Conservation (phyloP, 2,888 invertebrate species). For the Rhorus exstirpatorius region DNA sequence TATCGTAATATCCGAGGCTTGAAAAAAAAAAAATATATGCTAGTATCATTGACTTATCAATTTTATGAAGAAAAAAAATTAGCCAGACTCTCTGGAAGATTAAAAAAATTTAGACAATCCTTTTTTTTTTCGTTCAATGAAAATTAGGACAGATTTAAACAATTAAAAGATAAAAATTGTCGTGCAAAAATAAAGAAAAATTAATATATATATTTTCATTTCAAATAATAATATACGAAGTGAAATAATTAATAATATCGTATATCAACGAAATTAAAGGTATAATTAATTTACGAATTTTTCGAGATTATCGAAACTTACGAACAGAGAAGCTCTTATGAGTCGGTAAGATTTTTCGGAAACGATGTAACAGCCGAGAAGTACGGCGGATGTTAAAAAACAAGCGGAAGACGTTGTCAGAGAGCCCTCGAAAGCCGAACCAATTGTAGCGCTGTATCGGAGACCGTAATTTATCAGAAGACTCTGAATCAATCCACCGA, state of each 20-base stretch:
- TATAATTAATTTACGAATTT: constrained; percentile 5
- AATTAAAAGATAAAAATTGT: too few relatives aligned
- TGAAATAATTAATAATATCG: too few relatives aligned
- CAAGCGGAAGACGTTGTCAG: constrained; percentile 93
- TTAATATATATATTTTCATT: not conserved
- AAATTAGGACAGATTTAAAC: too few relatives aligned
- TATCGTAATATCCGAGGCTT: not conserved
- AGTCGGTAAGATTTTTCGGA: constrained; percentile 92
- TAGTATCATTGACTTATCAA: too few relatives aligned
- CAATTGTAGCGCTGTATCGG: constrained; percentile 91
- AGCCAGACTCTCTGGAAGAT: too few relatives aligned
- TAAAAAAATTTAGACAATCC: too few relatives aligned
- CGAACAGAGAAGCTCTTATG: constrained; percentile 93
- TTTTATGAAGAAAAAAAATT: too few relatives aligned
- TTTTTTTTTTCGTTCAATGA: too few relatives aligned
- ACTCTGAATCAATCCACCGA: constrained; percentile 94
- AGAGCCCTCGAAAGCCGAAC: constrained; percentile 93
- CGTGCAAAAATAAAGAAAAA: too few relatives aligned
- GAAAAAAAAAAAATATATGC: too few relatives aligned
- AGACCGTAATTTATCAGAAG: constrained; percentile 93
- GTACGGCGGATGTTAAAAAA: constrained; percentile 91
- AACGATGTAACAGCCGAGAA: constrained; percentile 92
- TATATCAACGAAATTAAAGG: too few relatives aligned
- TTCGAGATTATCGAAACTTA: constrained; percentile 87
- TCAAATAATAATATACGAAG: constrained; percentile 7